Conservation (phyloP, 2,797 vertebrate genomes). For the Garrulus glandarius region DNA sequence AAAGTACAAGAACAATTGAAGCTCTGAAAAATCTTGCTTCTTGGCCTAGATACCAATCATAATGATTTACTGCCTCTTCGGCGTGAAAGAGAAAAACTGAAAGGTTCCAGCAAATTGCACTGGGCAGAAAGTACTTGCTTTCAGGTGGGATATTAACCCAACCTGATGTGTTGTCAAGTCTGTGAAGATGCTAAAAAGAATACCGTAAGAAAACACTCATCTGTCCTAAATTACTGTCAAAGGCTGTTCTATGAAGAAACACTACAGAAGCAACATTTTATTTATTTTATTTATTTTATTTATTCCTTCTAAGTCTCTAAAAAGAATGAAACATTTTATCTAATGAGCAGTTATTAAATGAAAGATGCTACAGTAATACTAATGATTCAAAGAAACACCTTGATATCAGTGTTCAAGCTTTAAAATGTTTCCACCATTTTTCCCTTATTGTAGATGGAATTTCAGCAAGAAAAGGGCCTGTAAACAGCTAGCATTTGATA, state of each 20-base stretch:
- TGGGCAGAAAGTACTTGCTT: constrained; percentile 22
- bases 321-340: constrained; percentile 7
- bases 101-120: constrained; percentile 57
- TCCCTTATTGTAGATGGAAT: background rate
- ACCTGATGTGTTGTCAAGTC: constrained; percentile 36
- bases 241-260: constrained; percentile 19
- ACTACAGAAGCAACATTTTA: background rate
- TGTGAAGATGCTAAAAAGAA: constrained; percentile 36
- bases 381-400: constrained; percentile 37
- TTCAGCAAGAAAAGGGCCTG: background rate
- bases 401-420: background rate
- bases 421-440: background rate
- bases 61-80: constrained; percentile 48
- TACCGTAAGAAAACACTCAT: constrained; percentile 22
- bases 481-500: background rate
- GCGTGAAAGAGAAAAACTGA: constrained; percentile 22
- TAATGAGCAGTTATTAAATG: constrained; percentile 42
- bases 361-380: background rate
- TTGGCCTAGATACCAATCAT: constrained; percentile 47
- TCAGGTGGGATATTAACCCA: constrained; percentile 56
- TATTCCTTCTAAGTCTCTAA: constrained; percentile 19
- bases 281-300: background rate
- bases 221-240: constrained; percentile 59
- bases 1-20: constrained; percentile 63
- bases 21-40: constrained; percentile 51